These are phyloP conservation scores for Gastracanthus pulcherrimus DNA, from an alignment of 2,888 invertebrate species.

Conservation along the genomic window DNA sequence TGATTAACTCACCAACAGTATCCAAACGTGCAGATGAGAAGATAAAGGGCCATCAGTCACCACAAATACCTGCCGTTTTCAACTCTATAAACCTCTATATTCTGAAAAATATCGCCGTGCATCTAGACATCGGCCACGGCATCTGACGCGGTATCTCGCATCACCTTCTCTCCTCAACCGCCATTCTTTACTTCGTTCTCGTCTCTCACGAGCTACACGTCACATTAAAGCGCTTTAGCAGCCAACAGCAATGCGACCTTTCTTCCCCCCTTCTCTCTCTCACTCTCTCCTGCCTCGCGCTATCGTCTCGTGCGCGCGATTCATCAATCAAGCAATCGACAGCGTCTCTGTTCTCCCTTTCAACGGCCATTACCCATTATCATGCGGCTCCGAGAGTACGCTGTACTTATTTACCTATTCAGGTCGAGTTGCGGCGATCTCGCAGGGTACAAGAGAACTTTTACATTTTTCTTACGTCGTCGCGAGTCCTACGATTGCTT, in stretches of 20 bases:
- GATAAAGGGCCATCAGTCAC: too few species aligned
- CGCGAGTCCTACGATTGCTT: too few species aligned
- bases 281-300: too few species aligned
- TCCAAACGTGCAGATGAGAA: too few species aligned
- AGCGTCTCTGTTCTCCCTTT: not conserved
- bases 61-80: too few species aligned
- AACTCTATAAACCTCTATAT: not conserved
- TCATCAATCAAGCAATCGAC: slow-evolving; percentile 42
- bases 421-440: not conserved
- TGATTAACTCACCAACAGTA: too few species aligned
- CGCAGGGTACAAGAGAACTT: too few species aligned
- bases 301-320: not conserved
- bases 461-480: too few species aligned
- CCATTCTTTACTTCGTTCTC: not conserved
- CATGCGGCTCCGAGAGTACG: not conserved
- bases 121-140: not conserved
- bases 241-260: too few species aligned
- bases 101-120: not conserved
- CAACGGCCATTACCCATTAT: slow-evolving; percentile 15
- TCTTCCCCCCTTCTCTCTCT: too few species aligned
- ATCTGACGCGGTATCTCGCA: too few species aligned
- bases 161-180: not conserved
- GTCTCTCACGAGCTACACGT: not conserved
- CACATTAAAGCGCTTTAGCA: slow-evolving; percentile 30
- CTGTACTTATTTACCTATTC: too few species aligned